Evolutionary conservation across 2,797 vertebrate genomes (phyloP).

Genomic region (Vireo griseus): DNA sequence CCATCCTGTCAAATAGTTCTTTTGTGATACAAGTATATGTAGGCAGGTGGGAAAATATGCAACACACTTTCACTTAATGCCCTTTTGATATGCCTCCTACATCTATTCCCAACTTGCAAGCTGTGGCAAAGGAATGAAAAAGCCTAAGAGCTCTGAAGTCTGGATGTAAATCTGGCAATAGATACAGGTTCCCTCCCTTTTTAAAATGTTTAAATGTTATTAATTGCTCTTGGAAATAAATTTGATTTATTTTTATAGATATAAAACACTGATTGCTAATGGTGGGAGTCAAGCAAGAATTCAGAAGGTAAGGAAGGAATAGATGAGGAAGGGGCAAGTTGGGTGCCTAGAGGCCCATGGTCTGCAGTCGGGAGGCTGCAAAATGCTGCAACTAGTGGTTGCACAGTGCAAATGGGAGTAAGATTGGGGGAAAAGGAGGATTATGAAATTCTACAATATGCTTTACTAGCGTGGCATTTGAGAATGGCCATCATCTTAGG

Average conservation of each 20-base stretch:
- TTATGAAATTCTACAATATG: neutral
- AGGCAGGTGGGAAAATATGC: slow-evolving; percentile 17
- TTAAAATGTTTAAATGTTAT: neutral
- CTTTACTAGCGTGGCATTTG: neutral
- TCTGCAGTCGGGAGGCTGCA: neutral
- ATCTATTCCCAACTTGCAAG: neutral
- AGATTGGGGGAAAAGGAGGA: neutral
- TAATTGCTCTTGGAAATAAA: neutral
- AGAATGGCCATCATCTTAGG: neutral
- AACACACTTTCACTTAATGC: slow-evolving; percentile 16
- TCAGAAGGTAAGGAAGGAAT: neutral
- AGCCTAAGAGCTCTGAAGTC: neutral
- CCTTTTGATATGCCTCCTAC: slow-evolving; percentile 31
- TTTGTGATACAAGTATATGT: neutral
- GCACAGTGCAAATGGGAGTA: neutral
- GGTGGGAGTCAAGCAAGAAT: neutral
- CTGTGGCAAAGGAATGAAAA: neutral
- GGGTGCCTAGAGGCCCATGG: rapidly evolving
- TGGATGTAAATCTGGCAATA: neutral
- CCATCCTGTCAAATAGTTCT: neutral
- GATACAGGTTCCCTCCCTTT: neutral
- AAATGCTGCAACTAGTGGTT: neutral
- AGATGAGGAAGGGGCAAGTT: neutral
- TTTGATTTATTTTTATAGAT: neutral
- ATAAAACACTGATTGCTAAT: neutral